phyloP scores from a whole-genome alignment of 2,888 invertebrate species.

The Euplagia quadripunctaria region DNA sequence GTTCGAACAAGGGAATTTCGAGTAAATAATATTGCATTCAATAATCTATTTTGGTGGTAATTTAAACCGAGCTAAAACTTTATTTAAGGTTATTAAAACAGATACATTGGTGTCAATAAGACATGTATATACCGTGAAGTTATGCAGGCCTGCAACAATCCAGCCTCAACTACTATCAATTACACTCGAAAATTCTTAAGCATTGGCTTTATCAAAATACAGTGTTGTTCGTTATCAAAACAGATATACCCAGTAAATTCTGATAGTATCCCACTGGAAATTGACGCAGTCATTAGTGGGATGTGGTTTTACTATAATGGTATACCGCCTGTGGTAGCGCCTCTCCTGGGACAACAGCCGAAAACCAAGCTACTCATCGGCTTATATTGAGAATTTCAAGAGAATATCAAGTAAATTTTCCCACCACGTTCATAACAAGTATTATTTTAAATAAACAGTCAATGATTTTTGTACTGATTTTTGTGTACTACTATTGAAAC shows the following conservation, averaged over 20 bases:
- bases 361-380: background rate
- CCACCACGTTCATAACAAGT: background rate
- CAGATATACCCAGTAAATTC: conserved; percentile 5
- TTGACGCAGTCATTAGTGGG: conserved; percentile 18
- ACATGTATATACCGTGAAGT: too few species aligned
- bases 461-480: background rate
- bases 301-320: conserved; percentile 16
- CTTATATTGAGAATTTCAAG: background rate
- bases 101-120: too few species aligned
- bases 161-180: too few species aligned
- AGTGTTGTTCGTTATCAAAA: too few species aligned
- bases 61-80: too few species aligned
- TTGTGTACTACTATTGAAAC: background rate
- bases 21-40: too few species aligned
- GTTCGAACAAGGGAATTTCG: too few species aligned
- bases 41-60: too few species aligned
- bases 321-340: background rate
- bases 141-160: too few species aligned
- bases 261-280: conserved; percentile 9
- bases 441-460: background rate
- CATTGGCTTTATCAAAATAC: background rate
- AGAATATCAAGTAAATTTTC: background rate
- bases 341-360: background rate
- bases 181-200: background rate
- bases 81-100: too few species aligned